Conservation (phyloP, 1,140 invertebrate genomes). For the Scaptomyza pallida region DNA sequence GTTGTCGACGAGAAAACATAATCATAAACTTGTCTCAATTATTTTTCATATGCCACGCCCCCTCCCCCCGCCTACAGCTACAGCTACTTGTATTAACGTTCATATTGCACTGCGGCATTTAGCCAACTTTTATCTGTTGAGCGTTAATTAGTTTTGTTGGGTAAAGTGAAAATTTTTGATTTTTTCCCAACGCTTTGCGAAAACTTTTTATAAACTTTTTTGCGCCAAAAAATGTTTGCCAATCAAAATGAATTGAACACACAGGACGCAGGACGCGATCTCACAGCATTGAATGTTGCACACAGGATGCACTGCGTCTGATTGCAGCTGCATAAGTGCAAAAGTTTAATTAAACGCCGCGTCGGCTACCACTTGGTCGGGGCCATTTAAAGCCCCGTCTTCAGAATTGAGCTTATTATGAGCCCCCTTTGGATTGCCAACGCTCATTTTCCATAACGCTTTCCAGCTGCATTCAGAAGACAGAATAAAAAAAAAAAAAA, state of each 20-base stretch:
- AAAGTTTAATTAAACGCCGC: slow-evolving; percentile 77
- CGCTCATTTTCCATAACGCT: slow-evolving; percentile 57
- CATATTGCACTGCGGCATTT: slow-evolving; percentile 15
- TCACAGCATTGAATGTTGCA: slow-evolving; percentile 3
- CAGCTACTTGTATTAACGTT: too few relatives aligned
- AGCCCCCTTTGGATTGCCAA: slow-evolving; percentile 55
- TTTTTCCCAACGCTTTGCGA: slow-evolving; percentile 52
- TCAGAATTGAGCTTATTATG: slow-evolving; percentile 69
- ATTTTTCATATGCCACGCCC: slow-evolving; percentile 73
- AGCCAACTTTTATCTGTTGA: slow-evolving; percentile 77
- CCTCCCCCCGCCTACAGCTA: background rate
- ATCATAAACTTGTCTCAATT: slow-evolving; percentile 82
- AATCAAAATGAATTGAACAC: slow-evolving; percentile 81
- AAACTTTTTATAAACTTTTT: slow-evolving; percentile 65
- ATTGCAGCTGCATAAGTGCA: slow-evolving; percentile 78
- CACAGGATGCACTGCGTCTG: slow-evolving; percentile 58
- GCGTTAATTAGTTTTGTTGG: slow-evolving; percentile 83
- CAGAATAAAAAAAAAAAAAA: background rate
- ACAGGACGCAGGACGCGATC: slow-evolving; percentile 32
- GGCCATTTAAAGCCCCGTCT: background rate
- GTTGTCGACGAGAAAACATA: slow-evolving; percentile 55
- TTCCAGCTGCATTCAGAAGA: slow-evolving; percentile 19
- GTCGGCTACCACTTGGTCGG: slow-evolving; percentile 23
- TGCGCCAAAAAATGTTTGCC: slow-evolving; percentile 66
- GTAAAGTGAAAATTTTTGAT: slow-evolving; percentile 76